phyloP scores from a whole-genome alignment of 2,113 vertebrate species.

The Rallus limicola region DNA sequence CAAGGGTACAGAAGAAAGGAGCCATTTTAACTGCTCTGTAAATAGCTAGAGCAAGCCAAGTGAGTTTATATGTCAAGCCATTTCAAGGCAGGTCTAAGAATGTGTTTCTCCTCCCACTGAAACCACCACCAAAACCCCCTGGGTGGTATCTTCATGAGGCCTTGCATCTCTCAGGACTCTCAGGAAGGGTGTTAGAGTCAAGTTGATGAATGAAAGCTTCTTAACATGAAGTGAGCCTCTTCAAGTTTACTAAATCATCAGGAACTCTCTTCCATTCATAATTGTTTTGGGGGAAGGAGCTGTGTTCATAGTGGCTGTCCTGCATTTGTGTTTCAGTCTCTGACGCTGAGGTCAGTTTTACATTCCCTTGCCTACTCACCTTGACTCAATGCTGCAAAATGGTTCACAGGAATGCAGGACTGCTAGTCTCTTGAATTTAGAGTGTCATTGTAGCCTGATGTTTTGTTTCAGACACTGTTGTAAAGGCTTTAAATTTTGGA shows the following conservation, averaged over 20 bases:
- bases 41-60: constrained; percentile 36
- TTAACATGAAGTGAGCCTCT: background rate
- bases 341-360: background rate
- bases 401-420: background rate
- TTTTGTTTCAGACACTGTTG: background rate
- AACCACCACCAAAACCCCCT: background rate
- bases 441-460: background rate
- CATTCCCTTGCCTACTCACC: background rate
- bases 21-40: constrained; percentile 44
- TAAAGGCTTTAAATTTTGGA: background rate
- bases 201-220: background rate
- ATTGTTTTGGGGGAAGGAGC: background rate
- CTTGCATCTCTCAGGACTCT: background rate
- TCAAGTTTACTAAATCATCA: background rate
- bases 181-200: background rate
- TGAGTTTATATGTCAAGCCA: background rate
- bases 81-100: constrained; percentile 12
- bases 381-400: background rate
- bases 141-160: background rate
- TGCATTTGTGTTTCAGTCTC: background rate
- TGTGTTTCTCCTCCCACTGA: constrained; percentile 14
- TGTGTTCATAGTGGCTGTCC: background rate
- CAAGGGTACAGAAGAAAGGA: background rate
- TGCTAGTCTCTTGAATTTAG: background rate
- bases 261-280: background rate